phyloP scores from a whole-genome alignment of 2,888 invertebrate species.

The Nephrotoma guestfalica region DNA sequence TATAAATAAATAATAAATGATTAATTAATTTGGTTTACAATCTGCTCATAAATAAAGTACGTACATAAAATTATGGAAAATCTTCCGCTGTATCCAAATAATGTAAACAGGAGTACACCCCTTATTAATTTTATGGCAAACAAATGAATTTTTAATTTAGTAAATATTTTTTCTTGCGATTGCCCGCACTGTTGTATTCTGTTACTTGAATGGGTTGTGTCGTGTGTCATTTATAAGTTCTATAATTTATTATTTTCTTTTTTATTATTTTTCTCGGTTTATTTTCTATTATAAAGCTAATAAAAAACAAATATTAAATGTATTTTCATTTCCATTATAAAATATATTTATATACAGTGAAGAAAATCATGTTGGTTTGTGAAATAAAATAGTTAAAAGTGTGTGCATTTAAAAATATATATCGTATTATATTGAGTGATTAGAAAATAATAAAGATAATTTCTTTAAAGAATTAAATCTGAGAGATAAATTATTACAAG shows the following conservation, averaged over 20 bases:
- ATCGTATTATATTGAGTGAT: neutral
- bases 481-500: neutral
- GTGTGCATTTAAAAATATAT: neutral
- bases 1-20: neutral
- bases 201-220: constrained; percentile 3
- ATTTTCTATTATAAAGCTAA: neutral
- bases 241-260: constrained; percentile 1
- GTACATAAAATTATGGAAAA: too few species aligned
- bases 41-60: too few species aligned
- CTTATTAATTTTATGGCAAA: neutral
- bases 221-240: constrained; percentile 3
- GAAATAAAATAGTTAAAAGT: neutral
- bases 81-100: neutral
- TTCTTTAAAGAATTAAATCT: neutral
- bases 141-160: neutral
- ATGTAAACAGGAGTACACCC: neutral
- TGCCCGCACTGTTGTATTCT: constrained; percentile 1
- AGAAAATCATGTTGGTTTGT: neutral
- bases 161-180: neutral
- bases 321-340: neutral
- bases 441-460: neutral
- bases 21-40: too few species aligned
- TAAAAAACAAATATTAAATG: neutral
- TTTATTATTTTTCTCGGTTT: neutral
- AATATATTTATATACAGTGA: neutral